Conservation (phyloP, 2,113 vertebrate genomes). For the Hirundichthys speculiger region DNA sequence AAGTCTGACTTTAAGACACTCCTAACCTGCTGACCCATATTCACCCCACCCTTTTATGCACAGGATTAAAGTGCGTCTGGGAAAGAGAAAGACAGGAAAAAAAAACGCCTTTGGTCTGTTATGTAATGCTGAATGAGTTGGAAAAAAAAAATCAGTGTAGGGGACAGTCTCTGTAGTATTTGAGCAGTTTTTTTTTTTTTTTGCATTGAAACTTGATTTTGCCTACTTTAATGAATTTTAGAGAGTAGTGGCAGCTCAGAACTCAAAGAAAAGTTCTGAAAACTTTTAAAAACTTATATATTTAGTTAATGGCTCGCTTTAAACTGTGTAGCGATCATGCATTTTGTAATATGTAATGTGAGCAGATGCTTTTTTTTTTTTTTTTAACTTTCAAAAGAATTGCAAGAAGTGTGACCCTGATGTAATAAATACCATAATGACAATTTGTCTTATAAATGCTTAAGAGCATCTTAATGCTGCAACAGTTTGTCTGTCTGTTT, state of each 20-base stretch:
- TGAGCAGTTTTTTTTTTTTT: slow-evolving; percentile 51
- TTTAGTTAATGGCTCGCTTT: no score
- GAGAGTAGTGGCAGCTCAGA: not conserved
- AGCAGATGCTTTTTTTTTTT: no score
- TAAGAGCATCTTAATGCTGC: no score
- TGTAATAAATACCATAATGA: no score
- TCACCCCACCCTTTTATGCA: slow-evolving; percentile 75
- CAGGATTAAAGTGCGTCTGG: slow-evolving; percentile 77
- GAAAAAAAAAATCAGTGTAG: slow-evolving; percentile 57
- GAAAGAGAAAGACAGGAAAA: slow-evolving; percentile 72
- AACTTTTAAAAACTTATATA: no score
- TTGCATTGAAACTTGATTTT: slow-evolving; percentile 33
- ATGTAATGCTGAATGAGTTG: slow-evolving; percentile 81
- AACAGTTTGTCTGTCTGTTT: no score
- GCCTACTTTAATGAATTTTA: not conserved
- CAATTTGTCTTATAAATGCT: no score
- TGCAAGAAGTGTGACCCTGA: no score
- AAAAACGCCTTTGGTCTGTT: slow-evolving; percentile 75
- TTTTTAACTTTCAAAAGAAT: no score
- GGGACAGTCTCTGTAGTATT: slow-evolving; percentile 55
- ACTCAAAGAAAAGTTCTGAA: slow-evolving; percentile 26
- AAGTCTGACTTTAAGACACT: slow-evolving; percentile 79
- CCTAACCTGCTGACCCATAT: slow-evolving; percentile 85
- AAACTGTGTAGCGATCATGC: no score
- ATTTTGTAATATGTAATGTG: no score